phyloP scores from a whole-genome alignment of 2,888 invertebrate genomes.

The Drosophila anomelani region DNA sequence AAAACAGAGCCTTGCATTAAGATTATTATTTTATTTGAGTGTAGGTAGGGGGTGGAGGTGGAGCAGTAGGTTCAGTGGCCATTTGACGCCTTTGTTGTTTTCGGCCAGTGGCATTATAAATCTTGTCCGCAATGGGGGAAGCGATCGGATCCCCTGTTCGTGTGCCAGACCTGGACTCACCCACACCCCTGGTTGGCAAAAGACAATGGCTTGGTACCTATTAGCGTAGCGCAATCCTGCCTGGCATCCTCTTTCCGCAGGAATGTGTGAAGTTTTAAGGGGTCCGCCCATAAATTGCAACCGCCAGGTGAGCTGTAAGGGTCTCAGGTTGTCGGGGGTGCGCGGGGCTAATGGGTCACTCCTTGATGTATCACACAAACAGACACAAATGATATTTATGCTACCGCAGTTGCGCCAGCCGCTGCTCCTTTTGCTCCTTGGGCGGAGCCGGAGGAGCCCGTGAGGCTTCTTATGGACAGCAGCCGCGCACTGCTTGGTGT shows the following conservation, averaged over 20 bases:
- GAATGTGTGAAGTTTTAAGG: conserved; percentile 65
- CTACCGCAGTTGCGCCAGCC: conserved; percentile 31
- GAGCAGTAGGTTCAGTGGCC: conserved; percentile 41
- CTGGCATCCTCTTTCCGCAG: conserved; percentile 1
- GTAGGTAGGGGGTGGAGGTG: conserved; percentile 6
- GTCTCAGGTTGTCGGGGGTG: conserved; percentile 1
- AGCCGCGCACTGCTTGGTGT: conserved; percentile 68
- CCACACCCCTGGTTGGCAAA: conserved; percentile 41
- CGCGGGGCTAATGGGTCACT: conserved; percentile 41
- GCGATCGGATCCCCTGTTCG: conserved; percentile 29
- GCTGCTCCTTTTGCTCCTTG: conserved; percentile 16
- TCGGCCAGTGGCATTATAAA: conserved; percentile 72
- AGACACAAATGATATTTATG: conserved; percentile 78
- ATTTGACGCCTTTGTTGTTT: conserved; percentile 57
- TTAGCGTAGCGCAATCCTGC: conserved; percentile 60
- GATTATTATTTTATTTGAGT: conserved; percentile 25
- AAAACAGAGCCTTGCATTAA: conserved; percentile 2
- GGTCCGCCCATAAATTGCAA: conserved; percentile 75
- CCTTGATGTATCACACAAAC: conserved; percentile 77
- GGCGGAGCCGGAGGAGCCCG: conserved; percentile 17
- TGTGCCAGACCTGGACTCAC: conserved; percentile 22
- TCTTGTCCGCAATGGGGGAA: conserved; percentile 70
- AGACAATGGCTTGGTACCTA: conserved; percentile 69
- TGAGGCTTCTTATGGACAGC: conserved; percentile 67
- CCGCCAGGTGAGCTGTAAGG: conserved; percentile 65